Conservation (phyloP, 2,888 invertebrate species). For the Noctua fimbriata region DNA sequence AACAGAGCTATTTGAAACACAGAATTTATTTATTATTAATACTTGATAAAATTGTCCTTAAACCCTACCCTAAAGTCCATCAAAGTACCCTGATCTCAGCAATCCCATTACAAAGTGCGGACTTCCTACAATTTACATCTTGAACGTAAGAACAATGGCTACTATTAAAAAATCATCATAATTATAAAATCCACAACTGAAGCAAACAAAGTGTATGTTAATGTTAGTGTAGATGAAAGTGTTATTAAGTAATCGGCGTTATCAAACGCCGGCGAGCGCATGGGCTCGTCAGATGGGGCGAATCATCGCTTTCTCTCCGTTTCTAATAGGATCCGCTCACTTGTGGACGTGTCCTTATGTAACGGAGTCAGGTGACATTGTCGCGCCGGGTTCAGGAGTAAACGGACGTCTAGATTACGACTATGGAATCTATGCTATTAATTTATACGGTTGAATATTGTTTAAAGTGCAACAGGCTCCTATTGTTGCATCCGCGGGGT, state of each 20-base stretch:
- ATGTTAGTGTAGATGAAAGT: slow-evolving; percentile 48
- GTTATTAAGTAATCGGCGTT: slow-evolving; percentile 54
- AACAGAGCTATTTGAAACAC: neutral
- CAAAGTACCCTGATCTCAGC: neutral
- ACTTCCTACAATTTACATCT: neutral
- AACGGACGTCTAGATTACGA: neutral
- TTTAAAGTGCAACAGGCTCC: neutral
- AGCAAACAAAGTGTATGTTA: slow-evolving; percentile 25
- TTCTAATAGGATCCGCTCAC: slow-evolving; percentile 58
- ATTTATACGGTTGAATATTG: neutral
- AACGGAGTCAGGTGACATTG: slow-evolving; percentile 48
- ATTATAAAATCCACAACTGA: neutral
- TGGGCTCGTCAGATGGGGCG: slow-evolving; percentile 60
- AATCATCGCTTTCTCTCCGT: slow-evolving; percentile 65
- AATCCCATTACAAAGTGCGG: neutral
- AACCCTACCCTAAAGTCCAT: neutral
- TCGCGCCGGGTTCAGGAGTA: slow-evolving; percentile 7
- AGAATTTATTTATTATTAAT: neutral
- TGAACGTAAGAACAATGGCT: neutral
- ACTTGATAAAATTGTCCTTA: neutral
- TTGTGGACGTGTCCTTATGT: slow-evolving; percentile 51
- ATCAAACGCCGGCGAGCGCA: slow-evolving; percentile 47
- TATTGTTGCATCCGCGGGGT: neutral
- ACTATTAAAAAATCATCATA: neutral
- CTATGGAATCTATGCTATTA: neutral